Evolutionary conservation across 2,888 invertebrate genomes (phyloP), one percentile per base, ranked within the genome.

Genomic region (Polylopha cassiicola): DNA sequence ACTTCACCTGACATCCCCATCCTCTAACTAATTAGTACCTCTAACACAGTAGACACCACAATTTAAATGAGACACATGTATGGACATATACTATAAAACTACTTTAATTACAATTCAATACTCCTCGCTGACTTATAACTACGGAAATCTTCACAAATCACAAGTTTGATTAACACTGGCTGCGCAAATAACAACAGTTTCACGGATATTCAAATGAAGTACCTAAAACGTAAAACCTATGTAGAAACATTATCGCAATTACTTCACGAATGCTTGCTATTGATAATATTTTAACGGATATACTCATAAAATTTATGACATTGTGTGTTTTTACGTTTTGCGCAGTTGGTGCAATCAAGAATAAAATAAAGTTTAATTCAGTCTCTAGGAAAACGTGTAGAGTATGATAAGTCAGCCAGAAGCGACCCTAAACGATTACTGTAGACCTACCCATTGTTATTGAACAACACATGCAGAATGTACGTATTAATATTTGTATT

Each of bases 21-120:
- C 82, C 72, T 58, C 81, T 81, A 81, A 75, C 75, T 72, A 67
- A 65, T 70, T 70, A 77, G 73, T 76, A 76, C 65, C 57, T 73
- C 82, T 82, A 82, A 84, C 81, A 84, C 74, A 80, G 59, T 81
- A 85, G 84, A 85, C 84, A 85, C 84, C 84, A 84, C 85, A 77
- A 79, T 80, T 77, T 77, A 82, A 81, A 78, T 77, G 71, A 85
- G 73, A 80, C 72, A 81, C 78, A 82, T 80, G 73, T 63, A 85
- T 82, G 84, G 85, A 85, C 85, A 85, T 74, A 76, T 63, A 81
- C 74, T 80, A 77, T 73, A 58, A 55, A 60, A 65, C 82, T 82
- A 77, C 73, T 58, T 60, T 72, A 72, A 72, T 75, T 76, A 78
- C 71, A 71, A 62, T 61, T 51, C 55, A 39, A 49, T 55, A 43